A percentile compares a stretch with the other conserved stretches of the same genome.
These are phyloP conservation scores for Colletes collaris DNA, from an alignment of 2,888 invertebrate species.

Conservation along the genomic window DNA sequence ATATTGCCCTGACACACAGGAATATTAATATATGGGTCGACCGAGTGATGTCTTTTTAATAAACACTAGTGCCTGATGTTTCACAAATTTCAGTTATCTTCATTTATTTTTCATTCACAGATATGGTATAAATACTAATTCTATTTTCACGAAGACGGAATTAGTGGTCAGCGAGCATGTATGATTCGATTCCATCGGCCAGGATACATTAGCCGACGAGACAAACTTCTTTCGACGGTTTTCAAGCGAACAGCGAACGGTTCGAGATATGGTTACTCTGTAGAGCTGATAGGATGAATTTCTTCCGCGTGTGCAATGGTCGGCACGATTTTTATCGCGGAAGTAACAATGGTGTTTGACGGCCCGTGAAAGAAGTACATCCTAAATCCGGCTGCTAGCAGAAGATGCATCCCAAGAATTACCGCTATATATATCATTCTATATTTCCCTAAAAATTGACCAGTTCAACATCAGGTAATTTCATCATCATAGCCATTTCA, in stretches of 20 bases:
- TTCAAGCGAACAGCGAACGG: background rate
- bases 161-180: conserved; percentile 19
- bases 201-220: background rate
- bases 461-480: background rate
- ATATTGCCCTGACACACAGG: conserved; percentile 44
- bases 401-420: conserved; percentile 90
- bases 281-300: background rate
- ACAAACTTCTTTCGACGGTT: background rate
- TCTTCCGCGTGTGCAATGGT: background rate
- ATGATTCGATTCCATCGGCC: conserved; percentile 27
- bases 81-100: conserved; percentile 35
- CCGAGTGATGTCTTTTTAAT: conserved; percentile 28
- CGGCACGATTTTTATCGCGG: background rate
- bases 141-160: conserved; percentile 38
- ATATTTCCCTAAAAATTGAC: conserved; percentile 82
- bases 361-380: conserved; percentile 90
- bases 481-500: too few relatives aligned
- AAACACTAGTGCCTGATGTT: conserved; percentile 34
- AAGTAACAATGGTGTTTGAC: conserved; percentile 17
- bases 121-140: conserved; percentile 61
- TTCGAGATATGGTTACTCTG: background rate
- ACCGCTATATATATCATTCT: conserved; percentile 87
- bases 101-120: conserved; percentile 44
- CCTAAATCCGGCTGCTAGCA: conserved; percentile 94
- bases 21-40: conserved; percentile 30